phyloP scores from a whole-genome alignment of 1,140 invertebrate genomes.

The Liolophura sinensis region DNA sequence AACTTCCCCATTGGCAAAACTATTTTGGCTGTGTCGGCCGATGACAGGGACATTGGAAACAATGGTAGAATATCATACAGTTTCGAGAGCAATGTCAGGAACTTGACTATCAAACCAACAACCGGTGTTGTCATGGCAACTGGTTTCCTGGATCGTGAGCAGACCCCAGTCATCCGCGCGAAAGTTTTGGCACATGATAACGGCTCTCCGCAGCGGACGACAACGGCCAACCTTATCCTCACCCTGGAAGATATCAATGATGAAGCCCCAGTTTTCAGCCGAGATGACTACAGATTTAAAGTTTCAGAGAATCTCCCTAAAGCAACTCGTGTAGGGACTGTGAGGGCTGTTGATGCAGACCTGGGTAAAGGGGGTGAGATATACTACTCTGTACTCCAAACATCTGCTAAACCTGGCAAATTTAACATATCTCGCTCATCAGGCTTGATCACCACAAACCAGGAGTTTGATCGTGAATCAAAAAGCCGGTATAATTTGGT shows the following conservation, averaged over 20 bases:
- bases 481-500: conserved; percentile 74
- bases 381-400: too few relatives aligned
- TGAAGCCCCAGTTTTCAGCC: conserved; percentile 79
- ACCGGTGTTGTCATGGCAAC: conserved; percentile 28
- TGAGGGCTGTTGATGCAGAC: conserved; percentile 12
- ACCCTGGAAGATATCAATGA: conserved; percentile 92
- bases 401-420: too few relatives aligned
- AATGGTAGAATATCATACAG: conserved; percentile 35
- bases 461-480: conserved; percentile 81
- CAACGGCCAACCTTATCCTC: conserved; percentile 88
- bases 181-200: conserved; percentile 23
- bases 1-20: conserved; percentile 31
- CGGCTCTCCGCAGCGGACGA: conserved; percentile 69
- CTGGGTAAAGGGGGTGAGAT: too few relatives aligned
- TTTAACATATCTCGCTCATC: too few relatives aligned
- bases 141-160: conserved; percentile 31
- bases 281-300: conserved; percentile 27
- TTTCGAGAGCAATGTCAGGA: conserved; percentile 10
- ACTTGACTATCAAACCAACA: conserved; percentile 23
- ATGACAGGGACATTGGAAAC: conserved; percentile 36
- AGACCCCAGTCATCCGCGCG: conserved; percentile 12
- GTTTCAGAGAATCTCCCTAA: conserved; percentile 28
- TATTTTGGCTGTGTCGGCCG: conserved; percentile 37
- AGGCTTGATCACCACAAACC: conserved; percentile 66
- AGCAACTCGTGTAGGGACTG: conserved; percentile 20